Base-by-base conservation (phyloP, 2,797 vertebrate species). In the Sebastes hubbsi region DNA sequence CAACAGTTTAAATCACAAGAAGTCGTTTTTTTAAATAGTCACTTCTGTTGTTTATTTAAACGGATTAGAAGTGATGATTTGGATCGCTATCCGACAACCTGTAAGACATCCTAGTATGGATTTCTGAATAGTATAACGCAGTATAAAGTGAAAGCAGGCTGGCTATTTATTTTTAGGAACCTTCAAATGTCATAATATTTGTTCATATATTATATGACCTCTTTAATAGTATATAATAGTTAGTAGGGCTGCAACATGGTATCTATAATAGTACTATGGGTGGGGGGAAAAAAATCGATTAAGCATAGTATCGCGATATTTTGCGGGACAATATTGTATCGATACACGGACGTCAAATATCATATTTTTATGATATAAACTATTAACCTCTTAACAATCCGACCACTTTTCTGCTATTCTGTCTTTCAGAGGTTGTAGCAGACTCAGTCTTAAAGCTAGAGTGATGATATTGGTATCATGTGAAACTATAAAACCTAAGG, bases 41-140 rank as follows among this genome's bases (percentile, higher is more conserved):
- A 70, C 77, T 86, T 78, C 59, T 82, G 81, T 89, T 81, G 82
- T 91, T 90, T 61, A 86, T 91, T 87, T 89, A 84, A 91, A 88
- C 80, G 68, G 84, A 90, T 92, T 89, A 82, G 83, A 75, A 81
- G 72, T 80, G 85, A 80, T 86, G 68, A 89, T 88, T 85, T 89
- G 77, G 80, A 88, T 88, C 81, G 78, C 77, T 78, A 46, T 83
- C 64, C 69, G 58, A 64, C 76, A 90, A 89, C 80, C 84, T 85
- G 71, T 81, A 69, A 88, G 77, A 80, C 73, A 90, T 87, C 82
- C 83, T 82, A 83, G 54, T 59, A 73, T 78, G 72, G 84, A 84
- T 88, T 83, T 89, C 62, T 76, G 80, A 77, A 72, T 34, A 25
- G 78, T 80, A 86, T 88, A 75, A 90, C 78, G 74, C 36, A 34